Base-by-base conservation (phyloP, 2,113 vertebrate species). In the Pelmatolapia mariae region DNA sequence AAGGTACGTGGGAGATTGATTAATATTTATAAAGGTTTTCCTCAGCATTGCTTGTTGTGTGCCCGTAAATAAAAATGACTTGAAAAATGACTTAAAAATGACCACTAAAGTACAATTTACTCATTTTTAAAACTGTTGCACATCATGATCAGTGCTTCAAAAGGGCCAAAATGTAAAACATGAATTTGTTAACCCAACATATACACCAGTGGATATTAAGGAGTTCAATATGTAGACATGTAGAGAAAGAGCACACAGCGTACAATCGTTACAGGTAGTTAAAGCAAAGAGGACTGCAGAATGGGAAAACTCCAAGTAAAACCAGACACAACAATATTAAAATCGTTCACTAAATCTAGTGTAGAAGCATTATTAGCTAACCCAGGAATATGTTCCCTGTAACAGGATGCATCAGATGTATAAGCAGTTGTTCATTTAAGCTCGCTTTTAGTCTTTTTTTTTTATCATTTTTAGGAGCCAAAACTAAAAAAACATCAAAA, bases 361-460 rank as follows among this genome's bases (percentile, higher is more conserved):
- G 43, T 29, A 33, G 5, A 1, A 43, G 33, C 24, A 29, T 29
- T 50, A n/a, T 78, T 29, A 78, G 45, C 45, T 78, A 50, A 50
- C 6, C 10, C 9, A 18, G 43, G 26, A 50, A 78, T 50, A 19
- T 1, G 13, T 5, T 13, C 53, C 79, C n/a, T 43, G 8, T 68
- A 68, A 38, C 33, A 38, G 61, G 3, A 68, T 38, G 33, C 3
- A 68, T 22, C 61, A 3, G 33, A 22, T 22, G 0, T 8, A 38
- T 68, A 68, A 68, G 61, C 33, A 38, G 10, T n/a, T 66, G 0
- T 63, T 63, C 31, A 2, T 66, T 36, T n/a, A 66, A 66, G 8
- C 22, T 45, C 1, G 0, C 22, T 73, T 73, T 45, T 24, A 26
- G 40, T 1, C 22, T 18, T 45, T 73, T 40, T 40, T 59, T 36